Evolutionary conservation across 2,797 vertebrate genomes (phyloP), one percentile per base, ranked within the genome.

Genomic region (Hippoglossus hippoglossus): DNA sequence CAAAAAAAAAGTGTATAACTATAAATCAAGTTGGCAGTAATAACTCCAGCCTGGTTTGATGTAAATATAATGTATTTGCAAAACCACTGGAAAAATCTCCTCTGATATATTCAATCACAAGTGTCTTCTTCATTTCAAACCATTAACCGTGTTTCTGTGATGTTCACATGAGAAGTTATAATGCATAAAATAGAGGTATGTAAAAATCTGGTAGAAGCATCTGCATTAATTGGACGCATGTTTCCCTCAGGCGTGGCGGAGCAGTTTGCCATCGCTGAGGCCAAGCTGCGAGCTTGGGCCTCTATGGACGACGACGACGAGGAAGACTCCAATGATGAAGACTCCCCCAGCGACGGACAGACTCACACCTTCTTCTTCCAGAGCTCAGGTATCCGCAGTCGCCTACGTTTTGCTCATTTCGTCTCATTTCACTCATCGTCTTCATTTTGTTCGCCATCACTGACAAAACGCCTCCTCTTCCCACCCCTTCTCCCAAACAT

Each of bases 191-290:
- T 44, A 18, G 41, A 44, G 41, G 3, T 16, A 15, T 41, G 15
- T 41, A 5, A 41, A 41, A 41, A 34, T 16, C 11, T 3, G 39
- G 39, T 16, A 41, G 39, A 41, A 15, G 11, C 13, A 16, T 41
- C 10, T 44, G 24, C 18, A 51, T 47, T 58, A 2, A 21, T 34
- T 6, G 7, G 36, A 18, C 56, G 7, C 76, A 57, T 81, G 31
- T 70, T 67, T 19, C 67, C 62, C 7, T 19, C 57, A 98, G 97
- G 97, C 51, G 97, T 98, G 46, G 98, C 97, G 0, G 98, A 99
- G 85, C 98, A 99, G 92, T 99, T 99, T 85, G 97, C 97, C 86
- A 99, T 99, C 0, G 98, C 98, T 0, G 98, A 98, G 90, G 98
- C 98, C 59, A 99, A 99, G 87, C 96, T 99, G 72, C 94, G 97